These are phyloP conservation scores for Sphinx pinastri DNA, from an alignment of 2,888 invertebrate species.

Conservation along the genomic window DNA sequence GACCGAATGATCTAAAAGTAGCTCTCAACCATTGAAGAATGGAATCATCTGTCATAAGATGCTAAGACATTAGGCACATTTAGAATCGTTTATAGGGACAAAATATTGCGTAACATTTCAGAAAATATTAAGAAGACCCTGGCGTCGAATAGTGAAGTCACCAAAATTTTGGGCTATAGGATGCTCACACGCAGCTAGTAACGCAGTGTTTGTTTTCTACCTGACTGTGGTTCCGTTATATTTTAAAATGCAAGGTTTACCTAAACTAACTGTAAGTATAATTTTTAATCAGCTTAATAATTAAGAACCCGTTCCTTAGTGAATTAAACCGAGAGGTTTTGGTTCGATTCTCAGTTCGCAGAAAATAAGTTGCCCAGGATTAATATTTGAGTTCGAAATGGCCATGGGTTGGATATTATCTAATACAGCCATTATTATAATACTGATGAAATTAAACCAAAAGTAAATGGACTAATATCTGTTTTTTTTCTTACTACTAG, in stretches of 20 bases:
- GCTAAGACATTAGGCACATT: background rate
- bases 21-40: too few species aligned
- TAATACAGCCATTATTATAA: too few species aligned
- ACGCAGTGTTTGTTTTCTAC: slow-evolving; percentile 63
- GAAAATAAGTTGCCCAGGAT: too few species aligned
- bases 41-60: background rate
- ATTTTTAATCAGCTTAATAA: background rate
- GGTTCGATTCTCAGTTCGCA: too few species aligned
- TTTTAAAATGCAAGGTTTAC: slow-evolving; percentile 45
- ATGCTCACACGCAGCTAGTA: slow-evolving; percentile 60
- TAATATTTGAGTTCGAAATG: too few species aligned
- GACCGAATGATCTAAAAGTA: too few species aligned
- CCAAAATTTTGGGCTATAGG: slow-evolving; percentile 62
- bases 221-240: slow-evolving; percentile 60
- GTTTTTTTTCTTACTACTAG: too few species aligned
- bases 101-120: slow-evolving; percentile 39
- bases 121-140: slow-evolving; percentile 59
- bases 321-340: too few species aligned
- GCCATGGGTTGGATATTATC: too few species aligned
- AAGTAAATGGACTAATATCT: too few species aligned
- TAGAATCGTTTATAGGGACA: too few species aligned
- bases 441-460: too few species aligned
- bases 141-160: slow-evolving; percentile 58
- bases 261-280: slow-evolving; percentile 58
- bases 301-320: background rate